Percentiles rank a stretch among this genome's conserved stretches.
Evolutionary conservation across 2,888 invertebrate genomes (phyloP).

Genomic region (Melieria crassipennis): DNA sequence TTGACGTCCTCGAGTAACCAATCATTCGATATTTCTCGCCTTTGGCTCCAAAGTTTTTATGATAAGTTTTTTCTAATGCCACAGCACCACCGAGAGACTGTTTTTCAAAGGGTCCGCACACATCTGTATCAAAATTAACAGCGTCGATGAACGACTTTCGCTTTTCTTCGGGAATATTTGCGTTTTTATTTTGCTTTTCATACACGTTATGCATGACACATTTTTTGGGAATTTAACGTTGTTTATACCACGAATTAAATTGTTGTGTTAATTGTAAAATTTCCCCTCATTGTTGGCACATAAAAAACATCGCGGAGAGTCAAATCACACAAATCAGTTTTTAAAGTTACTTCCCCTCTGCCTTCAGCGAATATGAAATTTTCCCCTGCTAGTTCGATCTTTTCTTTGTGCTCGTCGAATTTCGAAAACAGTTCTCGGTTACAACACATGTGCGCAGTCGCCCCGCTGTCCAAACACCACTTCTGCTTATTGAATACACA

Average conservation of each 20-base stretch:
- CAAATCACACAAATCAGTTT: too few species aligned
- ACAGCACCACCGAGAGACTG: not conserved
- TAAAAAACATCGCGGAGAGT: too few species aligned
- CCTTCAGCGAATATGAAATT: too few species aligned
- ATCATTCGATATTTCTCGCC: conserved; percentile 19
- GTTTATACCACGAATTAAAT: not conserved
- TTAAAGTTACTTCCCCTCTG: too few species aligned
- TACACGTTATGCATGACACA: conserved; percentile 6
- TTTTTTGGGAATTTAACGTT: conserved; percentile 10
- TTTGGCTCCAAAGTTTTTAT: conserved; percentile 24
- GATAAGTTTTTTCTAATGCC: conserved; percentile 21
- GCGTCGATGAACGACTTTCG: conserved; percentile 1
- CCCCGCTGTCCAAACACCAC: too few species aligned
- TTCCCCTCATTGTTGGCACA: too few species aligned
- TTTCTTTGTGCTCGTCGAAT: too few species aligned
- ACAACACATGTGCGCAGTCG: too few species aligned
- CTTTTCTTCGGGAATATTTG: not conserved
- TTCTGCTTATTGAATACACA: too few species aligned
- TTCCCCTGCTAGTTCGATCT: too few species aligned
- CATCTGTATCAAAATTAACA: not conserved
- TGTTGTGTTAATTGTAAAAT: too few species aligned
- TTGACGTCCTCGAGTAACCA: not conserved
- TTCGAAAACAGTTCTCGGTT: too few species aligned
- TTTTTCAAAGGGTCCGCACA: not conserved
- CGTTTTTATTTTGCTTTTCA: conserved; percentile 11